Conservation (phyloP, 1,140 invertebrate species). For the Drosophila seguyi region DNA sequence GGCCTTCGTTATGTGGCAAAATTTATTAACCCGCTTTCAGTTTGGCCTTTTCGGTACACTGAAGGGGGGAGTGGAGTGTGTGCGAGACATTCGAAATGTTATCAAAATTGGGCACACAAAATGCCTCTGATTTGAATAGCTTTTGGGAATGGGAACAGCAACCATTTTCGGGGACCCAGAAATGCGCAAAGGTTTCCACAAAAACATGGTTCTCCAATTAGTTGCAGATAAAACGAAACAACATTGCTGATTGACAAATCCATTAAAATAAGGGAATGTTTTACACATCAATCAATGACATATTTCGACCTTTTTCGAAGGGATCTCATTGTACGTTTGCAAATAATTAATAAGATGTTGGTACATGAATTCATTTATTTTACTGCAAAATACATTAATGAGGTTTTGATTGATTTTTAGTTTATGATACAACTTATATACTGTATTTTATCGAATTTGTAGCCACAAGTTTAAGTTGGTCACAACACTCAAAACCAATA, state of each 20-base stretch:
- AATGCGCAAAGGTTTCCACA: slow-evolving; percentile 8
- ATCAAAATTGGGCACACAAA: slow-evolving; percentile 67
- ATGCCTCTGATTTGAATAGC: slow-evolving; percentile 72
- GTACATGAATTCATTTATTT: too few species aligned
- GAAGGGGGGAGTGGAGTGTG: not conserved
- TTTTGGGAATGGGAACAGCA: slow-evolving; percentile 41
- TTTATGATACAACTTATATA: too few species aligned
- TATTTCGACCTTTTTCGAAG: slow-evolving; percentile 2
- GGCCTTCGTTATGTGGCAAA: slow-evolving; percentile 56
- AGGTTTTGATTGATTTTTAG: too few species aligned
- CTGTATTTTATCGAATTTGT: too few species aligned
- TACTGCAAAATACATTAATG: too few species aligned
- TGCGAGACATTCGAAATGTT: slow-evolving; percentile 70
- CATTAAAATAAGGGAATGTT: slow-evolving; percentile 34
- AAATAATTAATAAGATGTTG: slow-evolving; percentile 1
- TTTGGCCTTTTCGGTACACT: slow-evolving; percentile 9
- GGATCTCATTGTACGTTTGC: not conserved
- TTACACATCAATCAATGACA: slow-evolving; percentile 20
- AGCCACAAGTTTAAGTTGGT: not conserved
- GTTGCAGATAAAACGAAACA: slow-evolving; percentile 45
- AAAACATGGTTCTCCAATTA: slow-evolving; percentile 44
- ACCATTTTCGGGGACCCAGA: slow-evolving; percentile 42
- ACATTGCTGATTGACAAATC: slow-evolving; percentile 39
- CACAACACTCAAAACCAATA: not conserved
- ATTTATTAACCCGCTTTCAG: slow-evolving; percentile 75